A percentile compares a stretch with the other conserved stretches of the same genome.
Conservation (phyloP, 1,140 invertebrate genomes). For the Diorhabda elongata region DNA sequence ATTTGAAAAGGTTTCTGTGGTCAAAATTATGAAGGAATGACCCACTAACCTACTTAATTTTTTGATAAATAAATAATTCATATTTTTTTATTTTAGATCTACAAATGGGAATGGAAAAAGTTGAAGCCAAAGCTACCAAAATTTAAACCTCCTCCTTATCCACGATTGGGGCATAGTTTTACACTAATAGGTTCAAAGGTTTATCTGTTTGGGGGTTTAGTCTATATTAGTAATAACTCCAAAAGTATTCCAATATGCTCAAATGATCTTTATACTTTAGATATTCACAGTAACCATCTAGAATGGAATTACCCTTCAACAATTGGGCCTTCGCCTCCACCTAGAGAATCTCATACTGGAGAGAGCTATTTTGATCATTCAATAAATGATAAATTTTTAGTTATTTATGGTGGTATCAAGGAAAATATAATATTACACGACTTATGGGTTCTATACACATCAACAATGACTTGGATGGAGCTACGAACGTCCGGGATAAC, state of each 20-base stretch:
- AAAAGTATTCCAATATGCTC: slow-evolving; percentile 91
- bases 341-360: slow-evolving; percentile 94
- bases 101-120: slow-evolving; percentile 97
- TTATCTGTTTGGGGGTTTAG: slow-evolving; percentile 95
- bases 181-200: slow-evolving; percentile 92
- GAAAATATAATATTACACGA: slow-evolving; percentile 86
- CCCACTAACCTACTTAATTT: too few species aligned
- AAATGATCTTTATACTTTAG: slow-evolving; percentile 90
- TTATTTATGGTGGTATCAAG: slow-evolving; percentile 99
- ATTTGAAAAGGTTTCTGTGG: too few species aligned
- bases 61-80: not conserved
- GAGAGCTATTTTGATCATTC: slow-evolving; percentile 83
- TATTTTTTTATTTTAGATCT: slow-evolving; percentile 56
- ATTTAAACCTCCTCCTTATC: slow-evolving; percentile 79
- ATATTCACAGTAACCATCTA: slow-evolving; percentile 73
- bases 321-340: slow-evolving; percentile 77
- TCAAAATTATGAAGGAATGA: too few species aligned
- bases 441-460: slow-evolving; percentile 89
- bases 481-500: slow-evolving; percentile 79
- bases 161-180: slow-evolving; percentile 94
- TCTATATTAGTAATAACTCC: slow-evolving; percentile 95
- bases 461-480: slow-evolving; percentile 65
- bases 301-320: slow-evolving; percentile 89
- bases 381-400: slow-evolving; percentile 74
- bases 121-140: slow-evolving; percentile 85